Evolutionary conservation across 2,888 invertebrate genomes (phyloP), one percentile per base, ranked within the genome.

Genomic region (Aelia acuminata): DNA sequence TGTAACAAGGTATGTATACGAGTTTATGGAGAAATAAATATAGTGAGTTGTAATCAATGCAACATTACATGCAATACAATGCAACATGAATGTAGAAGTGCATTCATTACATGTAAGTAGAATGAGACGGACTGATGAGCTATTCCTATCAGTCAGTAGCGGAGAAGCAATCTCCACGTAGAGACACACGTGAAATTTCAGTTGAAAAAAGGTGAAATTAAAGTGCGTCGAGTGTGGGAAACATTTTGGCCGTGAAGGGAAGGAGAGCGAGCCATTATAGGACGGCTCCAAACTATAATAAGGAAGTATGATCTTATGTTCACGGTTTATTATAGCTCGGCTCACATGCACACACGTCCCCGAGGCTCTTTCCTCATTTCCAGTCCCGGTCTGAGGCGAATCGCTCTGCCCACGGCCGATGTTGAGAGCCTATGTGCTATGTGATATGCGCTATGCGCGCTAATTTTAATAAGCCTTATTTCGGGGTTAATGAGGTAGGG

Each of bases 241-340:
- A 87, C 70, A 75, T 87, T 87, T 87, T 87, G 87, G 85, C 53
- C 85, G 80, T 85, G 85, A 53, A 85, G 85, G 49, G 35, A 47
- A 47, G 35, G 49, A 50, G 31, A 39, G 53, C 10, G 50, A 31
- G 84, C 84, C 88, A 88, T 88, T 88, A 88, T 88, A 53, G 75
- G 31, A 35, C 57, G 88, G 50, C 22, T 39, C 50, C 43, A 43
- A 53, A 53, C 47, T 84, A 88, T 88, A 88, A 88, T 88, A 88
- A 88, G 88, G 88, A 88, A 88, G 88, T 88, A 84, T 87, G 84
- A 84, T 84, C 49, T 53, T 84, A 53, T 39, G 57, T 88, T 88
- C 88, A 88, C 88, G 88, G 84, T 88, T 39, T 53, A n/a, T 88
- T 88, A 88, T 88, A 87, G 18, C 8, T n/a, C 63, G n/a, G 47